Evolutionary conservation across 2,113 vertebrate species (phyloP), one percentile per base, ranked within the genome.

Genomic region (Ptychochromis oligacanthus): DNA sequence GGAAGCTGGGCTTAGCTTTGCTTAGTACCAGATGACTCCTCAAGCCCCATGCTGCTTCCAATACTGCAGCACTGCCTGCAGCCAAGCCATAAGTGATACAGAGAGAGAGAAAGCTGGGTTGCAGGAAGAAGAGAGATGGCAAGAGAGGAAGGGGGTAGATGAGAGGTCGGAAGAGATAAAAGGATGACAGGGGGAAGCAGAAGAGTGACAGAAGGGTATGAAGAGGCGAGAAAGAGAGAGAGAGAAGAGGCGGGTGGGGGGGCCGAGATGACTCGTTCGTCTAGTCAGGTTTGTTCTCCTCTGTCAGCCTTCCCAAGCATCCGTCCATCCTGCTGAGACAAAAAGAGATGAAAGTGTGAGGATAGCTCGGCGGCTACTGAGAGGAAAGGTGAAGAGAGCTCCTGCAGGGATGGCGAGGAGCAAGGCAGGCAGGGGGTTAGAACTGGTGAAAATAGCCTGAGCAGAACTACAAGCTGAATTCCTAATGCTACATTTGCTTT

Each of bases 361-460:
- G 80, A 81, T 64, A 60, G 74, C 83, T 86, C 26, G 18, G 76
- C 3, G 43, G 76, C 83, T 46, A 46, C 58, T 15, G 77, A 85
- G 86, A 88, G 88, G 84, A 92, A 90, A 91, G 88, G 93, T 93
- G 91, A 89, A 81, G 83, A 56, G 81, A 88, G 58, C 79, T 86
- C 87, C 79, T 82, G 77, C 77, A n/a, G 89, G 85, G 87, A 82
- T 5, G 13, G 67, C 2, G 6, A 72, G 86, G 75, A 88, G 80
- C 56, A 59, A 74, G 36, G 72, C 82, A 83, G 88, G 85, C n/a
- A 31, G 89, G 86, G 61, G 83, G 85, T 81, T 64, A 17, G 56
- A 43, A 56, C 61, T 75, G 80, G 76, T 77, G 86, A 88, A 92
- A 91, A 91, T 88, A 88, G 77, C 84, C 78, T 46, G 72, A 80